phyloP scores from a whole-genome alignment of 2,113 vertebrate genomes.

The Heloderma charlesbogerti region DNA sequence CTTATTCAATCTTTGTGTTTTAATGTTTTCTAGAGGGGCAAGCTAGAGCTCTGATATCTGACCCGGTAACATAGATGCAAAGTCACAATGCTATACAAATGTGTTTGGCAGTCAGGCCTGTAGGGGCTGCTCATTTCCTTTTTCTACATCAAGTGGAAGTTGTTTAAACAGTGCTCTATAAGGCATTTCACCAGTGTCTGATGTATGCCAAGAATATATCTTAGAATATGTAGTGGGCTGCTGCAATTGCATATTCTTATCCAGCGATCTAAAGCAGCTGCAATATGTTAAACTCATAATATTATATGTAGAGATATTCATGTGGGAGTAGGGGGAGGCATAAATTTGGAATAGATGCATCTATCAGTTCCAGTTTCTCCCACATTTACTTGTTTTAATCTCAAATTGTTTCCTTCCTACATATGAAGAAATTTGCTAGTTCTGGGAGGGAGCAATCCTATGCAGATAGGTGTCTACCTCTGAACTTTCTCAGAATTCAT shows the following conservation, averaged over 20 bases:
- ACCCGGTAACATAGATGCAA: neutral
- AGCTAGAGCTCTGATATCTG: neutral
- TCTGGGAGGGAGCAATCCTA: no score
- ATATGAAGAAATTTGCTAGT: no score
- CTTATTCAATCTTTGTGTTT: neutral
- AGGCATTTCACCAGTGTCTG: constrained; percentile 20
- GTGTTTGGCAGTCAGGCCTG: neutral
- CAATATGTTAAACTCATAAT: neutral
- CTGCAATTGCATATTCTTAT: neutral
- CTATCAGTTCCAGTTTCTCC: no score
- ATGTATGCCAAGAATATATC: accelerated
- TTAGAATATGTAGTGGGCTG: neutral
- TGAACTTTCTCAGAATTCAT: no score
- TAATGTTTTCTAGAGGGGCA: neutral
- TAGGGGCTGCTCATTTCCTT: neutral
- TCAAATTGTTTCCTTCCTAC: no score
- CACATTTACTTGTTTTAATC: no score
- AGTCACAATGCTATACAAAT: neutral
- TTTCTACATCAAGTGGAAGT: constrained; percentile 8
- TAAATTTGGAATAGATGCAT: no score
- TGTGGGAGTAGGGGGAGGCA: neutral
- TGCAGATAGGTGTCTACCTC: no score
- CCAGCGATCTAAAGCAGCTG: neutral
- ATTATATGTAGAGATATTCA: neutral
- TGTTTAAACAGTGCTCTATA: neutral